Base-by-base conservation (phyloP, 2,797 vertebrate genomes). In the Euphonia xanthogaster region DNA sequence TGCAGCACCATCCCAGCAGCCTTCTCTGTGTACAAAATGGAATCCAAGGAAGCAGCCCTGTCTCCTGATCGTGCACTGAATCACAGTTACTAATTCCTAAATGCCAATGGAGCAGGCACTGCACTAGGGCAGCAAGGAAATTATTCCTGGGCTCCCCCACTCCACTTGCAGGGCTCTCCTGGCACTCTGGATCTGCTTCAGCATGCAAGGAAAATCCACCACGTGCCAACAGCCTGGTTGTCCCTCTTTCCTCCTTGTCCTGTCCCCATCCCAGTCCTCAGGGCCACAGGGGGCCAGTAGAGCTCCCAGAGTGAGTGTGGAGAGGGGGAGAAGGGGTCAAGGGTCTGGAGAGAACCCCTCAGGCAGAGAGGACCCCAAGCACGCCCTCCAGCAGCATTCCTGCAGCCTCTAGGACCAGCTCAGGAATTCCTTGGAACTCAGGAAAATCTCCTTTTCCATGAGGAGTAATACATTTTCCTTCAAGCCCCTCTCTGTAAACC, bases 41-140 rank as follows among this genome's bases (percentile, higher is more conserved):
- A 73, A 47, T 47, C 81, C 91, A 94, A 81, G 88, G 86, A 96
- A 97, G 44, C 94, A 95, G 93, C 91, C 50, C 91, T 94, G 93
- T 82, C 96, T 97, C 85, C 81, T 75, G 96, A 96, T 66, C 42
- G 4, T 94, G 96, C 91, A 92, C 73, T 77, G 80, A 54, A 91
- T 95, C 73, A 86, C 90, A 76, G 79, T 89, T 96, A 93, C 97
- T 94, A 91, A 95, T 65, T 86, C 93, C 94, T 95, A 94, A 96
- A 96, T 91, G 94, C 63, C 68, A 96, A 70, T 1, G 3, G 53
- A 18, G 44, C 25, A 40, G 40, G 40, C 40, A 40, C 40, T 18
- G 40, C 40, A 8, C 67, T 17, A 35, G 74, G 85, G 93, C 53
- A 87, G 50, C 50, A 84, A 86, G 86, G 30, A 70, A 83, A 65